Evolutionary conservation across 2,888 invertebrate species (phyloP), one percentile per base, ranked within the genome.

Genomic region (Drosophila pseudotakahashii): DNA sequence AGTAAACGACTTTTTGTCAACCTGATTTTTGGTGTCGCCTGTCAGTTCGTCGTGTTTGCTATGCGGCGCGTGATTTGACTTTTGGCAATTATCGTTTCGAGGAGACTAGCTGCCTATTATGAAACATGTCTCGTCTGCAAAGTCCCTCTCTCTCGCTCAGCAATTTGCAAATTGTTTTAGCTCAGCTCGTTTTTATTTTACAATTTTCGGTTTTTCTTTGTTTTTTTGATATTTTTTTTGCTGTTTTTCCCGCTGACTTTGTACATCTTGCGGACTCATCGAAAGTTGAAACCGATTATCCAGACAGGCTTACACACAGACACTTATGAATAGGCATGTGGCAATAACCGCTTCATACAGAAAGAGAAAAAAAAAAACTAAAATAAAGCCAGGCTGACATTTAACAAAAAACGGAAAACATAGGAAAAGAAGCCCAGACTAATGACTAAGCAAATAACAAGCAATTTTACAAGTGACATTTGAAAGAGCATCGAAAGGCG

Each of bases 11-110:
- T 52, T 52, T 64, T 62, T 66, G 66, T 66, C 66, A 66, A 66
- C 66, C 50, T 60, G 63, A 60, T 63, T 47, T 45, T 32, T 51
- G n/a, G 41, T 59, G 7, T 42, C 34, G 39, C 41, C 30, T 51
- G 61, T 63, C 52, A 59, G 60, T 50, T 37, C 14, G 34, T 58
- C 57, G 30, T 39, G 51, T 44, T 53, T 45, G 41, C 45, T 30
- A 45, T 51, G 53, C 30, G 32, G 59, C 53, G 55, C 70, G 72
- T 73, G 72, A 70, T 73, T 59, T 73, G 63, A 64, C 59, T 71
- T 71, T 73, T 73, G 55, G 64, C 53, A 73, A 58, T 63, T 69
- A 68, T 69, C 55, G 45, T 54, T 60, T n/a, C 37, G 16, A 13
- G 55, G 13, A 37, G 59, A 37, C 57, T 52, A 11, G 48, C 23